A percentile compares a stretch with the other conserved stretches of the same genome.
phyloP scores from a whole-genome alignment of 2,113 vertebrate genomes.

The Saimiri boliviensis region DNA sequence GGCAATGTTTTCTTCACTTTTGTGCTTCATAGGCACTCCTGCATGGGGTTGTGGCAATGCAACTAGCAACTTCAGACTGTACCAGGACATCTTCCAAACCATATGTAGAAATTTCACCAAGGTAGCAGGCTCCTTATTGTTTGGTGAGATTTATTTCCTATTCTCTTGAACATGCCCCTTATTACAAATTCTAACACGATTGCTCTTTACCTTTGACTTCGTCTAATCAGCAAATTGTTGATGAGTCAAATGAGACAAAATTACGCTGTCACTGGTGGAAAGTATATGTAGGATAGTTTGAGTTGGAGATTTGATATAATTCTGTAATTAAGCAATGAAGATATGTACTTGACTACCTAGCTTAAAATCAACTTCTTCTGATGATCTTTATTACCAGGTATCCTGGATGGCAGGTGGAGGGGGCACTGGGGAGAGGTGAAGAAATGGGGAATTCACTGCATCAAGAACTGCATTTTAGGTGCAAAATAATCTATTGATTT shows the following conservation, averaged over 20 bases:
- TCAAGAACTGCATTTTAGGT: neutral
- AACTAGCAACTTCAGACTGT: neutral
- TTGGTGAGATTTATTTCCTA: neutral
- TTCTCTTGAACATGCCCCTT: neutral
- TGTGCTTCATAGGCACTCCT: neutral
- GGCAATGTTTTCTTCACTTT: neutral
- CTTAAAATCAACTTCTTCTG: neutral
- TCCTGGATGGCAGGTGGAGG: no score
- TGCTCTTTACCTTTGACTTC: neutral
- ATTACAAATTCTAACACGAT: neutral
- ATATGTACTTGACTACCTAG: neutral
- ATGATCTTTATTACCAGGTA: neutral
- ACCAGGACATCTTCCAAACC: neutral
- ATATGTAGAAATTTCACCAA: neutral
- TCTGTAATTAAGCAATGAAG: neutral
- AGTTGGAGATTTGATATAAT: neutral
- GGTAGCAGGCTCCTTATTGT: neutral
- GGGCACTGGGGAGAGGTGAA: no score
- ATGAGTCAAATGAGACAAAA: neutral
- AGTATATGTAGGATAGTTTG: fast-evolving
- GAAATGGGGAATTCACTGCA: neutral
- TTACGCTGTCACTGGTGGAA: no score
- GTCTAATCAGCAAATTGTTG: neutral
- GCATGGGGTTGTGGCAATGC: neutral
- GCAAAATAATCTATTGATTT: neutral